These are phyloP conservation scores for Lepidurus couesii DNA, from an alignment of 1,140 invertebrate species.

Conservation along the genomic window DNA sequence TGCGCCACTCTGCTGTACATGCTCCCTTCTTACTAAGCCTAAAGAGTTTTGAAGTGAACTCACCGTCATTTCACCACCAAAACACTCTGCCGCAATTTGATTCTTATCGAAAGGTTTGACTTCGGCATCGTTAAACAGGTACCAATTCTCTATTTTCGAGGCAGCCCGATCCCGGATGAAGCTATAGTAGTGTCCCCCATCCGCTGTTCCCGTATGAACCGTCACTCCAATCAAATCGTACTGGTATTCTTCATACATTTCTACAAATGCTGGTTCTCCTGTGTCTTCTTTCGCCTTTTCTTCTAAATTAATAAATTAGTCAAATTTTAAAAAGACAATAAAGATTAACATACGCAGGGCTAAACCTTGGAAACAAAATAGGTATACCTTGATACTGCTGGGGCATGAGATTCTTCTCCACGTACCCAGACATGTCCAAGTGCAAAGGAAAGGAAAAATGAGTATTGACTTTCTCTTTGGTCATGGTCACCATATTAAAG, in stretches of 20 bases:
- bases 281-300: constrained; percentile 48
- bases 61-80: constrained; percentile 93
- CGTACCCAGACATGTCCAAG: constrained; percentile 89
- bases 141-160: constrained; percentile 76
- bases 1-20: constrained; percentile 75
- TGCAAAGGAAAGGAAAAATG: constrained; percentile 93
- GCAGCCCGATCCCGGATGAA: constrained; percentile 78
- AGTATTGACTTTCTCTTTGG: constrained; percentile 94
- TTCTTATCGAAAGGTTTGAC: constrained; percentile 92
- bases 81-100: constrained; percentile 89
- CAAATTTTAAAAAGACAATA: not conserved
- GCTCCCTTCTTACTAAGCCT: not conserved
- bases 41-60: constrained; percentile 37
- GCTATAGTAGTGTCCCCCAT: constrained; percentile 94
- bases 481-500: constrained; percentile 95
- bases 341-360: not conserved
- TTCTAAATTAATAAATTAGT: not conserved
- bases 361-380: not conserved
- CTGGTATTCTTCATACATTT: constrained; percentile 53
- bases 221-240: constrained; percentile 93
- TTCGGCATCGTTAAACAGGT: constrained; percentile 92
- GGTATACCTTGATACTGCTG: constrained; percentile 64
- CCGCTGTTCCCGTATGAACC: constrained; percentile 91
- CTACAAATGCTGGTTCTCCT: constrained; percentile 45
- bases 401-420: constrained; percentile 87